A percentile compares a stretch with the other conserved stretches of the same genome.
These are phyloP conservation scores for Clivina fossor DNA, from an alignment of 2,888 invertebrate genomes.

Conservation along the genomic window DNA sequence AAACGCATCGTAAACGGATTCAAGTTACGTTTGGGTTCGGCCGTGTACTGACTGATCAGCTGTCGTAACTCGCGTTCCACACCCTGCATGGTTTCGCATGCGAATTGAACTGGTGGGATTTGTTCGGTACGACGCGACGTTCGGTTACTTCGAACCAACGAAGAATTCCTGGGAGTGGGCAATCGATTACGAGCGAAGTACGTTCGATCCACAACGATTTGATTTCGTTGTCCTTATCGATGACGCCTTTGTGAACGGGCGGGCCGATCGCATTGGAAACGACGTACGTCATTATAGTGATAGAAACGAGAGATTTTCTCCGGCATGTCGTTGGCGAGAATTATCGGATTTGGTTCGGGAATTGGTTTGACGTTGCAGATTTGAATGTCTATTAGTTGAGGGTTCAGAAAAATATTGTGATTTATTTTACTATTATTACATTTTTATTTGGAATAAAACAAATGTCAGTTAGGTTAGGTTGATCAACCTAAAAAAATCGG, in stretches of 20 bases:
- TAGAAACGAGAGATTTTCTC: conserved; percentile 88
- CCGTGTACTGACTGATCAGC: conserved; percentile 76
- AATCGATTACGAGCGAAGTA: conserved; percentile 80
- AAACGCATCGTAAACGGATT: conserved; percentile 92
- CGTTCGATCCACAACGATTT: conserved; percentile 97
- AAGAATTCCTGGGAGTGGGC: conserved; percentile 85
- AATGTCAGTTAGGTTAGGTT: no score
- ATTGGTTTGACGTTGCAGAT: conserved; percentile 93
- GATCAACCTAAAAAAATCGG: no score
- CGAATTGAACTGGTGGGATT: conserved; percentile 79
- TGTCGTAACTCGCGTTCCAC: conserved; percentile 84
- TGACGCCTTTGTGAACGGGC: conserved; percentile 84
- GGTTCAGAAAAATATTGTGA: conserved; percentile 29
- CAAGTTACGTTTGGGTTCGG: conserved; percentile 79
- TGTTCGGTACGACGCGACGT: conserved; percentile 71
- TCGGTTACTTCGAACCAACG: conserved; percentile 90
- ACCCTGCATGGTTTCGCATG: conserved; percentile 91
- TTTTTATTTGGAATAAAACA: neutral
- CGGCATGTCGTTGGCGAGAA: conserved; percentile 66
- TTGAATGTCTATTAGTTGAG: conserved; percentile 77
- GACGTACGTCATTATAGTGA: conserved; percentile 85
- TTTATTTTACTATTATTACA: no score
- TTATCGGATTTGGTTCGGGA: conserved; percentile 64
- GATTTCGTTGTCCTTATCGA: conserved; percentile 93
- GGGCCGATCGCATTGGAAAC: conserved; percentile 89